A percentile compares a stretch with the other conserved stretches of the same genome.
Conservation (phyloP, 1,140 invertebrate species). For the Bacillus rossius region DNA sequence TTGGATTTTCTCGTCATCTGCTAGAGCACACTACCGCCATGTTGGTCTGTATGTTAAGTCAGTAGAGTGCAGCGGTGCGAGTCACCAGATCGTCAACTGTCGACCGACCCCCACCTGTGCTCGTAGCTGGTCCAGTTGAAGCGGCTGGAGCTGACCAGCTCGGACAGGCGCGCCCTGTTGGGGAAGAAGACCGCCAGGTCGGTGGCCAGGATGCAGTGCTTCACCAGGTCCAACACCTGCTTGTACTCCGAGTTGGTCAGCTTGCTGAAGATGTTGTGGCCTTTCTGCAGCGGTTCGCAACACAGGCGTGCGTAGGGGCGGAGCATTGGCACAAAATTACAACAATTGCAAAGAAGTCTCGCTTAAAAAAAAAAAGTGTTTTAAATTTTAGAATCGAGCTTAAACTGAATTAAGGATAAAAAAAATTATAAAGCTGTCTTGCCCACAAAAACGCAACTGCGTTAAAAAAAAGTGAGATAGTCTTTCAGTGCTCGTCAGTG, state of each 20-base stretch:
- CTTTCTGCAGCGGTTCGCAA: too few relatives aligned
- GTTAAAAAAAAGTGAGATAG: too few relatives aligned
- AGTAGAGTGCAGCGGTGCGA: too few relatives aligned
- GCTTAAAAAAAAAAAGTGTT: too few relatives aligned
- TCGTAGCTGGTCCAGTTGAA: constrained; percentile 58
- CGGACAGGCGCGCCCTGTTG: constrained; percentile 58
- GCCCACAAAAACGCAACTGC: too few relatives aligned
- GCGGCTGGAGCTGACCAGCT: constrained; percentile 47
- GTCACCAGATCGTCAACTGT: background rate
- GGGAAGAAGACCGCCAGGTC: constrained; percentile 77
- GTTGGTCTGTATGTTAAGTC: constrained; percentile 70
- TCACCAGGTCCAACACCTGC: constrained; percentile 63
- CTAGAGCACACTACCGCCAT: constrained; percentile 76
- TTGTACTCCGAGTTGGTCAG: constrained; percentile 71
- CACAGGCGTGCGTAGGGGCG: too few relatives aligned
- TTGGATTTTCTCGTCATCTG: constrained; percentile 53
- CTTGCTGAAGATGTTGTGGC: constrained; percentile 73
- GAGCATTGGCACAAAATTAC: too few relatives aligned
- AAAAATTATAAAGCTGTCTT: too few relatives aligned
- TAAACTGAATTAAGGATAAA: too few relatives aligned
- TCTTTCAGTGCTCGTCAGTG: too few relatives aligned
- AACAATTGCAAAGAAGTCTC: too few relatives aligned
- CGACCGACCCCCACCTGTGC: constrained; percentile 49
- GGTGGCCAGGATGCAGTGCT: constrained; percentile 79
- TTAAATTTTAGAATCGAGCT: too few relatives aligned